A percentile compares a stretch with the other conserved stretches of the same genome.
Evolutionary conservation across 2,113 vertebrate genomes (phyloP).

Genomic region (Rhinoptilus africanus): DNA sequence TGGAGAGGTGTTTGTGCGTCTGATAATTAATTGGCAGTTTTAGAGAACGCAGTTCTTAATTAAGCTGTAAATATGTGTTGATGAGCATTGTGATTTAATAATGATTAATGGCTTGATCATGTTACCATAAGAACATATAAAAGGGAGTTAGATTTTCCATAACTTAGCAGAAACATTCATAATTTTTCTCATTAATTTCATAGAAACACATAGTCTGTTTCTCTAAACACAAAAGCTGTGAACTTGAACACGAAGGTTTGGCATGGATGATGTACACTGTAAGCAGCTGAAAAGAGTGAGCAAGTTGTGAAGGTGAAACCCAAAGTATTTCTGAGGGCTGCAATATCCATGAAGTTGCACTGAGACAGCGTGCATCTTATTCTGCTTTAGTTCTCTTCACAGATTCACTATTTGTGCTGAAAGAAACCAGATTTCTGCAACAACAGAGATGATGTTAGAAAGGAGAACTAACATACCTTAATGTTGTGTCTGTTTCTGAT

Average conservation of each 20-base stretch:
- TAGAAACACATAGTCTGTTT: background rate
- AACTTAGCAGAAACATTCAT: background rate
- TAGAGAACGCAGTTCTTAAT: constrained; percentile 61
- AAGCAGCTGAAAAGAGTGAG: background rate
- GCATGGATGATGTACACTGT: rapidly evolving
- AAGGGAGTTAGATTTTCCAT: background rate
- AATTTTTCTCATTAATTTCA: background rate
- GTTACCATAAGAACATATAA: background rate
- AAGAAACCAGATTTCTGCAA: background rate
- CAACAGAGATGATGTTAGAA: background rate
- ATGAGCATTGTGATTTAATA: constrained; percentile 35
- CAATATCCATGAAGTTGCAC: background rate
- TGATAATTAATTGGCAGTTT: constrained; percentile 73
- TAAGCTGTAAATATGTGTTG: constrained; percentile 58
- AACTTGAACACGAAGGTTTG: background rate
- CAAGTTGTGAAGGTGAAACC: background rate
- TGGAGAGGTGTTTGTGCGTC: constrained; percentile 48
- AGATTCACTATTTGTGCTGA: background rate
- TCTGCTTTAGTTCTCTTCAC: background rate
- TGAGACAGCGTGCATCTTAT: background rate
- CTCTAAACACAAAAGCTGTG: background rate
- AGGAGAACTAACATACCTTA: background rate
- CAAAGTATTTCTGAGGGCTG: background rate
- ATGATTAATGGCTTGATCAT: constrained; percentile 25
- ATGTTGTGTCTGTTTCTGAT: background rate